Evolutionary conservation across 1,140 invertebrate genomes (phyloP).

Genomic region (Pseudomyrmex cubaensis): DNA sequence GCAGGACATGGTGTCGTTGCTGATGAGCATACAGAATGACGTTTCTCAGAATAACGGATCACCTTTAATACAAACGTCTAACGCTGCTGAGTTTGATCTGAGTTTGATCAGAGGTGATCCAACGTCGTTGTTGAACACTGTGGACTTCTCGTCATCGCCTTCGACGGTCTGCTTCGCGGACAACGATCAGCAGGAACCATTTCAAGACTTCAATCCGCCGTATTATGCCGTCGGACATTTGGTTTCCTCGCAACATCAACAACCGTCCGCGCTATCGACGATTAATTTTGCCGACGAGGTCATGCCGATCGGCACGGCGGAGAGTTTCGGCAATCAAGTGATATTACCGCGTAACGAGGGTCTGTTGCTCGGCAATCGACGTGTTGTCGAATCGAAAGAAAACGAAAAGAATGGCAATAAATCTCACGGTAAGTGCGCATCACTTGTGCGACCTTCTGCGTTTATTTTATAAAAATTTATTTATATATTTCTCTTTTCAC

Average conservation of each 20-base stretch:
- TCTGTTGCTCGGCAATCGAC: slow-evolving; percentile 72
- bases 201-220: slow-evolving; percentile 63
- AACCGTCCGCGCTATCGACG: slow-evolving; percentile 2
- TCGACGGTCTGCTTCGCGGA: slow-evolving; percentile 64
- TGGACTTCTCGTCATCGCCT: slow-evolving; percentile 56
- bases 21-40: slow-evolving; percentile 63
- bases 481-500: too few species aligned
- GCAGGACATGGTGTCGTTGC: slow-evolving; percentile 58
- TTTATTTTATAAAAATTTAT: not conserved
- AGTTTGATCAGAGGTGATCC: slow-evolving; percentile 83
- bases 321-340: slow-evolving; percentile 77
- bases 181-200: slow-evolving; percentile 70
- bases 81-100: slow-evolving; percentile 79
- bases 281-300: not conserved
- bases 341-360: slow-evolving; percentile 80
- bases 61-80: slow-evolving; percentile 61
- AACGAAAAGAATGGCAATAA: slow-evolving; percentile 47
- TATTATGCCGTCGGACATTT: slow-evolving; percentile 81
- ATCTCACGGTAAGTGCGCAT: slow-evolving; percentile 72
- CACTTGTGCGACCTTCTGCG: too few species aligned
- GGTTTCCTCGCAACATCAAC: slow-evolving; percentile 73
- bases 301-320: slow-evolving; percentile 10
- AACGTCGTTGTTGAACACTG: slow-evolving; percentile 69
- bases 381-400: slow-evolving; percentile 57
- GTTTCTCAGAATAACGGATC: slow-evolving; percentile 39